These are phyloP conservation scores for Argyra leucocephala DNA, from an alignment of 2,888 invertebrate species.

Conservation along the genomic window DNA sequence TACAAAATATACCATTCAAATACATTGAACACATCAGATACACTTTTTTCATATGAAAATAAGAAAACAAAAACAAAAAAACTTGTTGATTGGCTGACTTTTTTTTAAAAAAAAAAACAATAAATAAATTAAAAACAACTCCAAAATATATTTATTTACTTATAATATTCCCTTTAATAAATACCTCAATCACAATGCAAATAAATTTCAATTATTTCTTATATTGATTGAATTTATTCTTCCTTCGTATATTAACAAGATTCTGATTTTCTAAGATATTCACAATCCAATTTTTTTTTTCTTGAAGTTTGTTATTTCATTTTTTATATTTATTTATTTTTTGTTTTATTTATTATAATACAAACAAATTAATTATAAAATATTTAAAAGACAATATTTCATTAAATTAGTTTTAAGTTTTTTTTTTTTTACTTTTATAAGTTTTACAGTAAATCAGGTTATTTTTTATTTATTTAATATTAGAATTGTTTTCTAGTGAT, in stretches of 20 bases:
- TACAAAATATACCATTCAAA: neutral
- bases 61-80: neutral
- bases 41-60: neutral
- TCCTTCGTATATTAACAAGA: neutral
- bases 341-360: too few relatives aligned
- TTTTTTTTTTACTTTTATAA: too few relatives aligned
- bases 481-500: too few relatives aligned
- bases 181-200: neutral
- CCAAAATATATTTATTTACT: neutral
- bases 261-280: too few relatives aligned
- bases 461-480: too few relatives aligned
- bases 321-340: too few relatives aligned
- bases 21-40: neutral
- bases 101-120: neutral
- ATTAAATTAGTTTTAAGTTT: too few relatives aligned
- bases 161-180: neutral
- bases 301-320: too few relatives aligned
- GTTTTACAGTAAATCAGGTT: too few relatives aligned
- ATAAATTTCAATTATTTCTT: neutral
- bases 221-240: neutral
- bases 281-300: too few relatives aligned
- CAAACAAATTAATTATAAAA: too few relatives aligned
- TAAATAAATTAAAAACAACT: neutral
- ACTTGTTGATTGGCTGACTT: conserved; percentile 1
- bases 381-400: too few relatives aligned